Percentiles rank a stretch among this genome's conserved stretches.
These are phyloP conservation scores for Pheosia gnoma DNA, from an alignment of 2,888 invertebrate genomes.

Conservation along the genomic window DNA sequence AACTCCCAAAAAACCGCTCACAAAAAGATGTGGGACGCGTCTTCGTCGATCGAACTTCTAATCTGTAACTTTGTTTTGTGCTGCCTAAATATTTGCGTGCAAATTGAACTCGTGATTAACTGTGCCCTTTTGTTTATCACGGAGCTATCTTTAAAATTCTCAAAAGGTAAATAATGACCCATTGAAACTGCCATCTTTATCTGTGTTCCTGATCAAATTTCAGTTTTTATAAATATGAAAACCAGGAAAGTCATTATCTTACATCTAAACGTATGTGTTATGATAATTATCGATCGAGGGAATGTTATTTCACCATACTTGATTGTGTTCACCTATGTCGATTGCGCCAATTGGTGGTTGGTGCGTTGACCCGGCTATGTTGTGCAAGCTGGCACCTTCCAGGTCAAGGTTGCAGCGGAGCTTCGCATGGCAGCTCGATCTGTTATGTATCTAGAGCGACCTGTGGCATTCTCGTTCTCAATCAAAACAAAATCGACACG, in stretches of 20 bases:
- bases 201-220: no score
- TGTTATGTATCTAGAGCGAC: background rate
- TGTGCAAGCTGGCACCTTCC: conserved; percentile 14
- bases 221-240: background rate
- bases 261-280: background rate
- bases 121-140: no score
- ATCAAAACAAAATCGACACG: background rate
- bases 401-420: conserved; percentile 31
- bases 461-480: background rate
- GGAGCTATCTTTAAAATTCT: no score
- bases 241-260: background rate
- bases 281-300: conserved; percentile 1
- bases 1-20: no score
- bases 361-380: conserved; percentile 24
- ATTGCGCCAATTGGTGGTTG: conserved; percentile 16
- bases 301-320: conserved; percentile 8
- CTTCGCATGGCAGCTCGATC: conserved; percentile 9
- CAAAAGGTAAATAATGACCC: no score
- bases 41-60: no score
- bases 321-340: conserved; percentile 2
- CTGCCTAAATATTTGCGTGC: no score
- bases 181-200: no score
- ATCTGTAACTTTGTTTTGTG: no score
- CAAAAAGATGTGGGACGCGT: no score
- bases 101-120: no score